Percentiles rank a stretch among this genome's conserved stretches.
Evolutionary conservation across 2,888 invertebrate genomes (phyloP).

Genomic region (Apeira syringaria): DNA sequence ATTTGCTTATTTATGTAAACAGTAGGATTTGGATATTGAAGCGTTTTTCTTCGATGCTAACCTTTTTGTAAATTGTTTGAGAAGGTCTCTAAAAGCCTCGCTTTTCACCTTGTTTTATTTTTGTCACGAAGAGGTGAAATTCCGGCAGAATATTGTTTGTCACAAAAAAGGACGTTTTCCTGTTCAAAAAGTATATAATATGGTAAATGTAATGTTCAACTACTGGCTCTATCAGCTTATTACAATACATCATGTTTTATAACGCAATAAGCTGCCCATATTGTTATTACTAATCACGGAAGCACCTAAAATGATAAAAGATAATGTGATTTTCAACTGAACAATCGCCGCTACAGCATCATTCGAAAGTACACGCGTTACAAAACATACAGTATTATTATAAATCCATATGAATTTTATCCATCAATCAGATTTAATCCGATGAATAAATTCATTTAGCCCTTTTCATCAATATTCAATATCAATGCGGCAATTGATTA

Average conservation of each 20-base stretch:
- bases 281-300: no score
- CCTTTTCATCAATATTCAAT: constrained; percentile 23
- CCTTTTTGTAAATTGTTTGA: constrained; percentile 9
- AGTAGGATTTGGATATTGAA: constrained; percentile 13
- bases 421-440: constrained; percentile 16
- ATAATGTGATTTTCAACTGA: no score
- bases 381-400: no score
- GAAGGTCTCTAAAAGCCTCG: constrained; percentile 3
- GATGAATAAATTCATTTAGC: constrained; percentile 19
- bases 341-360: no score
- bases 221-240: no score
- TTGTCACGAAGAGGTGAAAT: background rate
- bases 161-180: background rate
- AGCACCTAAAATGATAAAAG: no score
- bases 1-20: constrained; percentile 27
- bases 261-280: no score
- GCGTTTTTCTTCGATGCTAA: constrained; percentile 8
- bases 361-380: no score
- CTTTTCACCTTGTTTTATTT: constrained; percentile 2
- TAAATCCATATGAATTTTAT: constrained; percentile 6
- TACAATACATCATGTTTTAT: no score
- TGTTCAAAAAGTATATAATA: background rate
- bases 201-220: no score
- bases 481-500: constrained; percentile 6
- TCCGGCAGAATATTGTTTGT: background rate